phyloP scores from a whole-genome alignment of 2,113 vertebrate genomes.

The Perca schrenkii region DNA sequence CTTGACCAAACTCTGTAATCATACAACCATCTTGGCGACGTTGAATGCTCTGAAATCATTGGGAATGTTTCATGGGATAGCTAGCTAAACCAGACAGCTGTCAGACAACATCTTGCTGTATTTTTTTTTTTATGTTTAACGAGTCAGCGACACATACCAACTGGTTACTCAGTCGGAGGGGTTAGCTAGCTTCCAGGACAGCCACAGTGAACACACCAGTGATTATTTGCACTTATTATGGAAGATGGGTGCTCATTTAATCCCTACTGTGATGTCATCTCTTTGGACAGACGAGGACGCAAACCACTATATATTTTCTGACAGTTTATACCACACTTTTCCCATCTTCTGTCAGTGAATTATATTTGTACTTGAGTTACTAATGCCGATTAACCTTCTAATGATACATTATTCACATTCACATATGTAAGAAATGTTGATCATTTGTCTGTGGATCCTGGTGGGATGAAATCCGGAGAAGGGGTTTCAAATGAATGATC shows the following conservation, averaged over 20 bases:
- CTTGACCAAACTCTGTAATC: not conserved
- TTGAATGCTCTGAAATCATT: too few relatives aligned
- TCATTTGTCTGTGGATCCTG: constrained; percentile 11
- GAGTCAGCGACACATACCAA: not conserved
- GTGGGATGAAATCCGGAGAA: constrained; percentile 31
- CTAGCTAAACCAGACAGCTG: constrained; percentile 14
- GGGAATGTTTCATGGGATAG: not conserved
- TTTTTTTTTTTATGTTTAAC: constrained; percentile 8
- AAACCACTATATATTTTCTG: not conserved
- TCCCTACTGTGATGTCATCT: not conserved
- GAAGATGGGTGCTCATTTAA: not conserved
- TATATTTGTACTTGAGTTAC: not conserved
- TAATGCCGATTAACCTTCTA: not conserved
- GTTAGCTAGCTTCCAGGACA: constrained; percentile 4
- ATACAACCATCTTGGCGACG: not conserved
- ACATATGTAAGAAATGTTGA: constrained; percentile 14
- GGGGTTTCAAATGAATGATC: constrained; percentile 43
- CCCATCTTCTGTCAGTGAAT: not conserved
- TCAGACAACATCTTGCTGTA: not conserved
- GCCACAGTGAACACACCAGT: constrained; percentile 7
- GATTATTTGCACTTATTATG: constrained; percentile 1
- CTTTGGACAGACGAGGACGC: not conserved
- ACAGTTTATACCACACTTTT: not conserved
- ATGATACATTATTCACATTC: not conserved
- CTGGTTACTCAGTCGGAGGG: constrained; percentile 8